phyloP scores from a whole-genome alignment of 1,140 invertebrate species.

The Aphaenogaster floridana region DNA sequence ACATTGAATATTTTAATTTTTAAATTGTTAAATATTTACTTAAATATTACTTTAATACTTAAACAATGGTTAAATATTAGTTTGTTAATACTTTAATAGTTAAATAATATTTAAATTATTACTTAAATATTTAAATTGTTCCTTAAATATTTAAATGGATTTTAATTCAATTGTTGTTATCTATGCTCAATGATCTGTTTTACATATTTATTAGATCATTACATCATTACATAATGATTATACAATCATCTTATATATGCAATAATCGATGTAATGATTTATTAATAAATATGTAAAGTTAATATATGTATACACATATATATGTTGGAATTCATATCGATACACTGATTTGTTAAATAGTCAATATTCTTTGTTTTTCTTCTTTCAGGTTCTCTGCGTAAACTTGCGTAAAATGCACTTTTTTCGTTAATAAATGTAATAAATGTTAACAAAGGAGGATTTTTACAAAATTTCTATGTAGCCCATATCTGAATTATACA shows the following conservation, averaged over 20 bases:
- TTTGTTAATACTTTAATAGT: too few relatives aligned
- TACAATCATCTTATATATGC: background rate
- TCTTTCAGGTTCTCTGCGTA: too few relatives aligned
- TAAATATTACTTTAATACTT: too few relatives aligned
- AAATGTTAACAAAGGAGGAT: background rate
- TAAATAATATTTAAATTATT: too few relatives aligned
- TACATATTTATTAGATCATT: too few relatives aligned
- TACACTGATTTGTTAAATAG: background rate
- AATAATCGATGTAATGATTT: background rate
- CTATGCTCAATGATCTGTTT: background rate
- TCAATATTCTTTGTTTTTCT: background rate
- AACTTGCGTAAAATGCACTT: background rate
- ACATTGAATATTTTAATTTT: too few relatives aligned
- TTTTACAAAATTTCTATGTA: conserved; percentile 7
- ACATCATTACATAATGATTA: too few relatives aligned
- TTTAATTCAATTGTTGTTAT: background rate
- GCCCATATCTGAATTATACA: background rate
- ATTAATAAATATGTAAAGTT: background rate
- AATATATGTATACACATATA: background rate
- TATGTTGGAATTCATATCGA: background rate
- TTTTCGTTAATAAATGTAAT: background rate
- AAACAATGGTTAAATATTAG: too few relatives aligned
- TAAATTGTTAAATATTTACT: too few relatives aligned
- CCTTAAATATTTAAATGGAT: too few relatives aligned
- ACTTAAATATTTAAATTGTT: too few relatives aligned